Conservation (phyloP, 2,888 invertebrate species). For the Lasioglossum lativentre region DNA sequence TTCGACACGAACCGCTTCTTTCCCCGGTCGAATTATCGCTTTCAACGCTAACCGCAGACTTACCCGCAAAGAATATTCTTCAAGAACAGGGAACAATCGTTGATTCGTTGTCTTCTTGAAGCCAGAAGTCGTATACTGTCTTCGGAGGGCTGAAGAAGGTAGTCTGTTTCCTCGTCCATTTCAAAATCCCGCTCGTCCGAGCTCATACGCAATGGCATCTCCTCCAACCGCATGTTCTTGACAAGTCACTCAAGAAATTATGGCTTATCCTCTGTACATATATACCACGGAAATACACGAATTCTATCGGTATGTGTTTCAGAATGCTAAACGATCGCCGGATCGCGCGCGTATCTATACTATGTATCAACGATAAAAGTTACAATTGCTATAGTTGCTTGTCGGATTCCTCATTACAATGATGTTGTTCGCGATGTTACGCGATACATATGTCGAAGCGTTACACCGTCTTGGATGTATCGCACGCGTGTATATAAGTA, state of each 20-base stretch:
- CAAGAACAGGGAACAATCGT: conserved; percentile 78
- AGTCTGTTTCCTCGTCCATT: conserved; percentile 84
- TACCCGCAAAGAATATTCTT: conserved; percentile 81
- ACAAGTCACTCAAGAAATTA: conserved; percentile 42
- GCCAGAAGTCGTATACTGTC: conserved; percentile 79
- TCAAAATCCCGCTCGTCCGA: conserved; percentile 83
- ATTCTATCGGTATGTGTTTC: background rate
- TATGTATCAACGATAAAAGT: conserved; percentile 15
- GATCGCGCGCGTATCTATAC: conserved; percentile 1
- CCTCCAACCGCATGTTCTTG: conserved; percentile 82
- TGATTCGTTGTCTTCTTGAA: conserved; percentile 76
- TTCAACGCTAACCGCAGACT: conserved; percentile 55
- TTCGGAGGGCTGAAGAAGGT: conserved; percentile 81
- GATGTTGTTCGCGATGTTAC: conserved; percentile 24
- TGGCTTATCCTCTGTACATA: conserved; percentile 19
- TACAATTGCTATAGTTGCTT: conserved; percentile 18
- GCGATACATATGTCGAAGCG: conserved; percentile 3
- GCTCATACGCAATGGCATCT: conserved; percentile 82
- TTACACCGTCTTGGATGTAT: conserved; percentile 36
- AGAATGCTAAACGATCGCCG: background rate
- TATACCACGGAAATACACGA: conserved; percentile 6
- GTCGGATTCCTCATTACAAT: conserved; percentile 6
- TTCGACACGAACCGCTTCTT: background rate
- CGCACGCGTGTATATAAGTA: conserved; percentile 1
- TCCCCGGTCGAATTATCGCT: background rate